A percentile compares a stretch with the other conserved stretches of the same genome.
Conservation (phyloP, 2,113 vertebrate genomes). For the Cyanoderma ruficeps region DNA sequence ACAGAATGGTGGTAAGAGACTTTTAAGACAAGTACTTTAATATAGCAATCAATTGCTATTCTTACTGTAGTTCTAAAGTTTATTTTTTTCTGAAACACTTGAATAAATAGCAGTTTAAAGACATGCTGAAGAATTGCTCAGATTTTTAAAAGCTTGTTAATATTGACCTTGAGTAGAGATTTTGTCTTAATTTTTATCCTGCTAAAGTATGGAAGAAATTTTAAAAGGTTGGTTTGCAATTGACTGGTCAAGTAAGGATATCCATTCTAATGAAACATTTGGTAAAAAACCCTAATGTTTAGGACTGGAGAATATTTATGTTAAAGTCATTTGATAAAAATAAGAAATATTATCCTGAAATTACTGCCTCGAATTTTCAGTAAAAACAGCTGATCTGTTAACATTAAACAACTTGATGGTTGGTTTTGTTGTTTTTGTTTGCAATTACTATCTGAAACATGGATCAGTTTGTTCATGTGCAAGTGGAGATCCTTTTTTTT, state of each 20-base stretch:
- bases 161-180: neutral
- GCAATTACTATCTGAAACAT: neutral
- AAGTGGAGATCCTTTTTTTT: neutral
- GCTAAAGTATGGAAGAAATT: neutral
- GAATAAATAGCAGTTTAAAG: neutral
- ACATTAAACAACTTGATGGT: neutral
- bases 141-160: neutral
- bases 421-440: neutral
- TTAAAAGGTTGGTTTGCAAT: neutral
- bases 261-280: neutral
- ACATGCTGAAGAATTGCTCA: neutral
- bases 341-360: neutral
- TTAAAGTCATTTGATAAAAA: neutral
- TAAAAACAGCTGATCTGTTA: neutral
- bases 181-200: neutral
- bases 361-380: neutral
- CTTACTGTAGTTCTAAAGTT: neutral
- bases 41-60: neutral
- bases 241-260: neutral
- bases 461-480: neutral
- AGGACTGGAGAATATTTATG: neutral
- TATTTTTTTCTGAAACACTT: neutral
- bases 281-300: neutral
- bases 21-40: neutral
- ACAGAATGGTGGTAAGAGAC: neutral